Conservation (phyloP, 2,888 invertebrate species). For the Microplitis manilae region DNA sequence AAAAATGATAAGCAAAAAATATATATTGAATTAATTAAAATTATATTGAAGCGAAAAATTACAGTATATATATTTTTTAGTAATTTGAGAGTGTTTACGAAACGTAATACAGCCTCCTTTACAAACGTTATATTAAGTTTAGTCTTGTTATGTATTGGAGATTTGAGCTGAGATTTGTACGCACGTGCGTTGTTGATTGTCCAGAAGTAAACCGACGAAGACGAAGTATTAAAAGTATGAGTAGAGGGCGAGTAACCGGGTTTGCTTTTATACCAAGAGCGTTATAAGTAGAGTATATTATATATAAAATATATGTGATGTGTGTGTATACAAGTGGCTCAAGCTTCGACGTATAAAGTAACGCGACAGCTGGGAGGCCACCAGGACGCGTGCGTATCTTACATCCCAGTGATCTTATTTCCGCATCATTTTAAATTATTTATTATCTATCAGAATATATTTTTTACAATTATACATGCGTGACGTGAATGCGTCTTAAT, state of each 20-base stretch:
- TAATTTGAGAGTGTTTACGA: slow-evolving; percentile 56
- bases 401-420: slow-evolving; percentile 38
- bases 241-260: slow-evolving; percentile 16
- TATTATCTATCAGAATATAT: not conserved
- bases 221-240: too few relatives aligned
- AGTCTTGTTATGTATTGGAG: not conserved
- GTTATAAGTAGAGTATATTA: too few relatives aligned
- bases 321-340: slow-evolving; percentile 29
- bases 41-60: not conserved
- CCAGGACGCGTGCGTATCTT: slow-evolving; percentile 36
- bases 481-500: not conserved
- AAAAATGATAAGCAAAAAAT: not conserved
- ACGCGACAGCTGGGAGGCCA: slow-evolving; percentile 62
- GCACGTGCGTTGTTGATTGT: slow-evolving; percentile 29
- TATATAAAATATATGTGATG: slow-evolving; percentile 10
- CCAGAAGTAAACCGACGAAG: too few relatives aligned
- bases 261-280: not conserved
- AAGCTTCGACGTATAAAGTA: slow-evolving; percentile 57
- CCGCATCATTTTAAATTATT: slow-evolving; percentile 23
- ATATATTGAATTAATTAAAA: slow-evolving; percentile 10
- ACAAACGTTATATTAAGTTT: not conserved
- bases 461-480: not conserved
- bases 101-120: slow-evolving; percentile 51
- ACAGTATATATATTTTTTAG: slow-evolving; percentile 18
- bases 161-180: slow-evolving; percentile 33